Evolutionary conservation across 2,888 invertebrate species (phyloP).

Genomic region (Drosophila cognata): DNA sequence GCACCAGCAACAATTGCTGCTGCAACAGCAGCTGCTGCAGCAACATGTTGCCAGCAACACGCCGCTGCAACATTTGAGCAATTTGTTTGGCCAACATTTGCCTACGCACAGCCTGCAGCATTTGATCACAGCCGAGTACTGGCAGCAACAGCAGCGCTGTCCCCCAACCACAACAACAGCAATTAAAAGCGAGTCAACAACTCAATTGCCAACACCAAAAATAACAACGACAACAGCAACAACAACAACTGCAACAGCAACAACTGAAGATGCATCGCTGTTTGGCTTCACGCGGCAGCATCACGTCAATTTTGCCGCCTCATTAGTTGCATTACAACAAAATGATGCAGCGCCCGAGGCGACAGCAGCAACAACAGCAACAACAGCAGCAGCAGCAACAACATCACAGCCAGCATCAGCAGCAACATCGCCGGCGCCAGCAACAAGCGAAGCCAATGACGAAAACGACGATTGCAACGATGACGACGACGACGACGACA

Average conservation of each 20-base stretch:
- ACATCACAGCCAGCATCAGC: slow-evolving; percentile 47
- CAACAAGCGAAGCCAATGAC: slow-evolving; percentile 52
- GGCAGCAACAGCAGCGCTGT: slow-evolving; percentile 67
- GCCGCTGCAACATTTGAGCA: slow-evolving; percentile 83
- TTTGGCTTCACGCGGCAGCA: slow-evolving; percentile 69
- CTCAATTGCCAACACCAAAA: slow-evolving; percentile 62
- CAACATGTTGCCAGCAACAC: slow-evolving; percentile 71
- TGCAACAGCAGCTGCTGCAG: slow-evolving; percentile 72
- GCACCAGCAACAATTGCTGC: slow-evolving; percentile 59
- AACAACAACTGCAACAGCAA: slow-evolving; percentile 20
- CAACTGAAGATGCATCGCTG: slow-evolving; percentile 46
- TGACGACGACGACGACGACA: slow-evolving; percentile 10
- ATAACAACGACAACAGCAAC: slow-evolving; percentile 21
- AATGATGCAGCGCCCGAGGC: slow-evolving; percentile 76
- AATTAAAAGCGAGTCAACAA: slow-evolving; percentile 77
- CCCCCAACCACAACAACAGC: slow-evolving; percentile 41
- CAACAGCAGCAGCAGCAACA: slow-evolving; percentile 33
- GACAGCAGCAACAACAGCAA: slow-evolving; percentile 39
- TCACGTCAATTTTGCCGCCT: slow-evolving; percentile 78
- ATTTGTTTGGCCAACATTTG: slow-evolving; percentile 81
- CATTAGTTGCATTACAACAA: slow-evolving; percentile 79
- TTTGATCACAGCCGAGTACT: slow-evolving; percentile 76
- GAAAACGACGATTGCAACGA: slow-evolving; percentile 39
- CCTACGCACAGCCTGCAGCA: slow-evolving; percentile 77
- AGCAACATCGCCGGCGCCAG: slow-evolving; percentile 67